Conservation (phyloP, 2,888 invertebrate species). For the Spialia ferax region DNA sequence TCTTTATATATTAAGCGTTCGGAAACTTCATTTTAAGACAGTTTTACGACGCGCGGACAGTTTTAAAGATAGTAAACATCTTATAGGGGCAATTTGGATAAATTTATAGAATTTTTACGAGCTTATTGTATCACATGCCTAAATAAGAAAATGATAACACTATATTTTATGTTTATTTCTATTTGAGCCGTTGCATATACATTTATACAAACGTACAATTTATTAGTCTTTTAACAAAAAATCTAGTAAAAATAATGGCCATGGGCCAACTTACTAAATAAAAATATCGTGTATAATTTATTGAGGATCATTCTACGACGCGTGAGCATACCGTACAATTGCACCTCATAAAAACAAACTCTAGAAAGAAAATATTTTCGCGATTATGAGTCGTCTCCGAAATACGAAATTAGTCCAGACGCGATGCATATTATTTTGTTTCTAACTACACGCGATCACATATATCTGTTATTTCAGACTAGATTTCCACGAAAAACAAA, state of each 20-base stretch:
- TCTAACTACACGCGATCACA: slow-evolving; percentile 41
- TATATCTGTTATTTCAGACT: slow-evolving; percentile 66
- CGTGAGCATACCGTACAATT: slow-evolving; percentile 74
- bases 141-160: slow-evolving; percentile 6
- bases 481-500: slow-evolving; percentile 61
- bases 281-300: slow-evolving; percentile 84
- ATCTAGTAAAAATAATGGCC: slow-evolving; percentile 72
- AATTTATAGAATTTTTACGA: slow-evolving; percentile 36
- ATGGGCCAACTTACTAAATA: slow-evolving; percentile 77
- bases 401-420: slow-evolving; percentile 64
- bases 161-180: neutral
- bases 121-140: slow-evolving; percentile 16
- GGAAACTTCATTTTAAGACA: slow-evolving; percentile 68
- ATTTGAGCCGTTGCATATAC: neutral
- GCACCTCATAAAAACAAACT: slow-evolving; percentile 83
- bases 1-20: slow-evolving; percentile 68
- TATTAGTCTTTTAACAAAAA: slow-evolving; percentile 68
- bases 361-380: slow-evolving; percentile 70
- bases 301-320: slow-evolving; percentile 77
- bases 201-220: slow-evolving; percentile 11
- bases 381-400: slow-evolving; percentile 59
- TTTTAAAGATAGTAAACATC: slow-evolving; percentile 62
- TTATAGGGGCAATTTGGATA: slow-evolving; percentile 53
- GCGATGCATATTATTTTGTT: slow-evolving; percentile 58
- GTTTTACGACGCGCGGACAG: slow-evolving; percentile 77